Percentiles rank a stretch among this genome's conserved stretches.
Conservation (phyloP, 2,888 invertebrate genomes). For the Diarsia brunnea region DNA sequence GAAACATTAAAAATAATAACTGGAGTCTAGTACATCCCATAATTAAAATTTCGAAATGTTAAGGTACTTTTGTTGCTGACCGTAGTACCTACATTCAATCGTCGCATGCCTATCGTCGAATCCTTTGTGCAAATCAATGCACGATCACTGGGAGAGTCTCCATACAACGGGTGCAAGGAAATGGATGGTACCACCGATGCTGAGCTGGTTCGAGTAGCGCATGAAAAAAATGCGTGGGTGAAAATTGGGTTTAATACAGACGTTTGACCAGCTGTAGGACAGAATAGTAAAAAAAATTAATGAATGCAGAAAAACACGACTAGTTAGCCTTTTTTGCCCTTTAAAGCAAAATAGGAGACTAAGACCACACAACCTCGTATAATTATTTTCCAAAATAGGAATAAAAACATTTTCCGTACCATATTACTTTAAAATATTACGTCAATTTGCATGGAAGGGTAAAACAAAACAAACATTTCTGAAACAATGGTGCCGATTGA, state of each 20-base stretch:
- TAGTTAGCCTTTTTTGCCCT: neutral
- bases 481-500: conserved; percentile 40
- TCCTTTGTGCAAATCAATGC: neutral
- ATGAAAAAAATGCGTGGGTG: too few relatives aligned
- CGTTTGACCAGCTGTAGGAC: neutral
- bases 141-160: neutral
- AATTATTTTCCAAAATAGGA: conserved; percentile 11
- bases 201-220: neutral
- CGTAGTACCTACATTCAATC: too few relatives aligned
- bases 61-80: too few relatives aligned
- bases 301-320: neutral
- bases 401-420: conserved; percentile 25
- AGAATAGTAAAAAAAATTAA: too few relatives aligned
- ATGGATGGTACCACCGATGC: neutral
- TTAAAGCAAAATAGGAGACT: neutral
- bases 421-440: conserved; percentile 33
- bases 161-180: neutral
- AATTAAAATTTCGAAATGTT: too few relatives aligned
- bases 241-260: neutral
- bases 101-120: neutral
- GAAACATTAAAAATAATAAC: too few relatives aligned
- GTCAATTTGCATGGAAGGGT: conserved; percentile 58
- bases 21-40: too few relatives aligned
- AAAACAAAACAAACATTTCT: conserved; percentile 44
- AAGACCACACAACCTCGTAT: neutral